A percentile compares a stretch with the other conserved stretches of the same genome.
Conservation (phyloP, 2,888 invertebrate genomes). For the Empis livida region DNA sequence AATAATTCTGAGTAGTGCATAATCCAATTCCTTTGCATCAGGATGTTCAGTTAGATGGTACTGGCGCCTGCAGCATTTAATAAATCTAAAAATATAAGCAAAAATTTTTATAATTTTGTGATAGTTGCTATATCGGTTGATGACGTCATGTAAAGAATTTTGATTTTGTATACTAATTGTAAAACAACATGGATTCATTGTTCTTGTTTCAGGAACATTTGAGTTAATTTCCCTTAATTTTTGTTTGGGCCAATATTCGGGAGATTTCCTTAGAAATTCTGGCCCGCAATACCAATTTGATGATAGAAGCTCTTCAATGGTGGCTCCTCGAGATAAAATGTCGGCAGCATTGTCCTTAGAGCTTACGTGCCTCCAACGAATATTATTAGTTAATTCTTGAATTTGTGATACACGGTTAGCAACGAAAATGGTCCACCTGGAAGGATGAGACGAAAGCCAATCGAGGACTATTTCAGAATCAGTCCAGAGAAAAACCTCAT, state of each 20-base stretch:
- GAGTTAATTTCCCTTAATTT: too few relatives aligned
- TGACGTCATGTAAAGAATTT: too few relatives aligned
- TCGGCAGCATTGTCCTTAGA: conserved; percentile 21
- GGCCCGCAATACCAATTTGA: conserved; percentile 2
- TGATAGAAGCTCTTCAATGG: neutral
- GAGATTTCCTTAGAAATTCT: neutral
- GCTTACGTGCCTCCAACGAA: conserved; percentile 18
- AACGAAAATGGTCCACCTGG: conserved; percentile 11
- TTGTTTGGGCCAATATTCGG: neutral
- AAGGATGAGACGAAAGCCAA: conserved; percentile 10
- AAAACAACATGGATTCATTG: too few relatives aligned
- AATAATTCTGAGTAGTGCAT: neutral
- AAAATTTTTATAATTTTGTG: conserved; percentile 3
- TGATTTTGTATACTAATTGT: too few relatives aligned
- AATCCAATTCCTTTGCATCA: neutral
- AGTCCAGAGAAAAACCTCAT: neutral
- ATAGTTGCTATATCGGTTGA: neutral
- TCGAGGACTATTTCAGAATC: conserved; percentile 7
- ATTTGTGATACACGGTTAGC: neutral
- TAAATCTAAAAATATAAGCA: conserved; percentile 5
- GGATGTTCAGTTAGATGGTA: too few relatives aligned
- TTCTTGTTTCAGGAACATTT: neutral
- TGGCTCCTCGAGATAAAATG: conserved; percentile 18
- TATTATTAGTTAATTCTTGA: neutral
- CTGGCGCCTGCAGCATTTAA: neutral